Conservation (phyloP, 1,140 invertebrate species). For the Drosophila oshimai region DNA sequence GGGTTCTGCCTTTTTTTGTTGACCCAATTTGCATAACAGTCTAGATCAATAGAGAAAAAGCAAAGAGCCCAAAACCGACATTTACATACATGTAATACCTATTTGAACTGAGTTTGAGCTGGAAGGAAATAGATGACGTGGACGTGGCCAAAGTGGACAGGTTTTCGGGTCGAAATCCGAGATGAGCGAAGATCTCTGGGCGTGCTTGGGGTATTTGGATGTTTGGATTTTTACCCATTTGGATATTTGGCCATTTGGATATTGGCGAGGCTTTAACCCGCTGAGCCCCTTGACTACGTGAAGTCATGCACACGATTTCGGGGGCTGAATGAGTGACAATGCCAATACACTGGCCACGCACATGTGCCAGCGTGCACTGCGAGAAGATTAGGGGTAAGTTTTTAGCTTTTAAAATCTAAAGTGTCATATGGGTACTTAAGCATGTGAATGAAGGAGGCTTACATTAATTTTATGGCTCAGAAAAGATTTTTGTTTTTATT, state of each 20-base stretch:
- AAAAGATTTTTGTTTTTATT: too few relatives aligned
- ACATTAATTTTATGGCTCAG: too few relatives aligned
- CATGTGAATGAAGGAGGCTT: too few relatives aligned
- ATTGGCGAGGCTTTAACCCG: not conserved
- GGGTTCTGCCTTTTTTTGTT: not conserved
- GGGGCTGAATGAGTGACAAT: constrained; percentile 53
- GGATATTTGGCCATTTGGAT: not conserved
- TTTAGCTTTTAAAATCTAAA: not conserved
- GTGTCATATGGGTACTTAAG: too few relatives aligned
- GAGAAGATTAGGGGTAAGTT: not conserved
- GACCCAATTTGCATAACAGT: constrained; percentile 51
- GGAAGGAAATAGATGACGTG: not conserved
- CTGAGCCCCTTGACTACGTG: constrained; percentile 44
- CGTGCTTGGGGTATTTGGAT: constrained; percentile 13
- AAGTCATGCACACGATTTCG: constrained; percentile 63
- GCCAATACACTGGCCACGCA: constrained; percentile 26
- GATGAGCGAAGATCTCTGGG: constrained; percentile 13
- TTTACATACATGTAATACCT: constrained; percentile 49
- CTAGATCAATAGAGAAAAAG: constrained; percentile 19
- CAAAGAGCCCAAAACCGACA: constrained; percentile 11
- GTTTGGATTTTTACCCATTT: not conserved
- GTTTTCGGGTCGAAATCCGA: constrained; percentile 6
- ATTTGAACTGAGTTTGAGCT: constrained; percentile 3
- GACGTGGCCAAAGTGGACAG: constrained; percentile 19
- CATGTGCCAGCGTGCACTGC: constrained; percentile 14